Evolutionary conservation across 2,797 vertebrate genomes (phyloP).

Genomic region (Oophaga sylvatica): DNA sequence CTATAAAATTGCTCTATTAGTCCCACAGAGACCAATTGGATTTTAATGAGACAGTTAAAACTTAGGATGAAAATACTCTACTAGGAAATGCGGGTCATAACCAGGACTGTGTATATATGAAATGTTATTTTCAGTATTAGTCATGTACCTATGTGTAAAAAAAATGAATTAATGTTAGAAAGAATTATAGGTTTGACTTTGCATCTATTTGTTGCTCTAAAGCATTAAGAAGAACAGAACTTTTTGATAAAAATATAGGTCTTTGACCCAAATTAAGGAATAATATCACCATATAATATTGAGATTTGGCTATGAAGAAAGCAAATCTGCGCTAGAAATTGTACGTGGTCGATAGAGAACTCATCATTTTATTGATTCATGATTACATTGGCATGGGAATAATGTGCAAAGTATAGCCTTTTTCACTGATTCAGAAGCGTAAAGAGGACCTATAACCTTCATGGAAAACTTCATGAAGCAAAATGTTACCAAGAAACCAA

Average conservation of each 20-base stretch:
- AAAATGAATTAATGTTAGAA: neutral
- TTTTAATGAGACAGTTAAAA: conserved; percentile 30
- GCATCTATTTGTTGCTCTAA: neutral
- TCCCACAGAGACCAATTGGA: neutral
- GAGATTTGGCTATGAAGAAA: neutral
- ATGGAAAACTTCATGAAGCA: too few relatives aligned
- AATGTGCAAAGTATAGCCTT: neutral
- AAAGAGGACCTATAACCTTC: too few relatives aligned
- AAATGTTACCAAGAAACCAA: too few relatives aligned
- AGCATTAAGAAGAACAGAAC: neutral
- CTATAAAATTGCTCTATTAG: neutral
- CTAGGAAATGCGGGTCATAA: neutral
- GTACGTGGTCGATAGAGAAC: neutral
- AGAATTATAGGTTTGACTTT: neutral
- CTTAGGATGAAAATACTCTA: conserved; percentile 21
- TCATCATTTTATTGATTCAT: neutral
- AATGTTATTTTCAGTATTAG: neutral
- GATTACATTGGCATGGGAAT: neutral
- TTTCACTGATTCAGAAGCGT: neutral
- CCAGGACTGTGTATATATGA: neutral
- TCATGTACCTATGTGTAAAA: neutral
- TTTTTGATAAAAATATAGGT: neutral
- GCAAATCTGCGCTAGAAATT: neutral
- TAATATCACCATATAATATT: neutral
- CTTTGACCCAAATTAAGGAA: neutral